Evolutionary conservation across 1,140 invertebrate species (phyloP).

Genomic region (Lepidurus packardi): DNA sequence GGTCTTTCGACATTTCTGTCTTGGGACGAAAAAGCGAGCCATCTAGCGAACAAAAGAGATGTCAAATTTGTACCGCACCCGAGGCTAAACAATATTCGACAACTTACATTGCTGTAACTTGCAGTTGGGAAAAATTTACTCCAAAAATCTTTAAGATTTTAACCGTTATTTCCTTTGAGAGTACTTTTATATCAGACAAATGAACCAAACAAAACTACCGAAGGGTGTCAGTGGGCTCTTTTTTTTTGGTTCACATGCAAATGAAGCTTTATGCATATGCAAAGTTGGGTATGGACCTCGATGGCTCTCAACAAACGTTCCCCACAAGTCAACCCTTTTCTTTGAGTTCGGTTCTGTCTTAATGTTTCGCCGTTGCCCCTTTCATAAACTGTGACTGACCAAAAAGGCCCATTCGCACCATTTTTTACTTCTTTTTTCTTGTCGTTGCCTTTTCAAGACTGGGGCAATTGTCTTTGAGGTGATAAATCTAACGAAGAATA

Average conservation of each 20-base stretch:
- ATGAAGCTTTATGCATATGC: constrained; percentile 10
- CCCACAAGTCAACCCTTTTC: neutral
- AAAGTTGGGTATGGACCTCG: constrained; percentile 11
- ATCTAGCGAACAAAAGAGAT: neutral
- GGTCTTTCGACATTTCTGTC: neutral
- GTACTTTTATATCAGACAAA: neutral
- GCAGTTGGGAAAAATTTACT: too few relatives aligned
- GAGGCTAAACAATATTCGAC: too few relatives aligned
- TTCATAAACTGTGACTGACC: neutral
- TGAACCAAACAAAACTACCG: neutral
- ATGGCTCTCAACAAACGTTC: neutral
- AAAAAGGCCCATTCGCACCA: constrained; percentile 8
- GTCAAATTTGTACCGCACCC: neutral
- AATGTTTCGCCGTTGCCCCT: neutral
- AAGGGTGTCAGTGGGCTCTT: neutral
- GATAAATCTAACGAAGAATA: neutral
- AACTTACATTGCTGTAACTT: too few relatives aligned
- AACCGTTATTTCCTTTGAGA: too few relatives aligned
- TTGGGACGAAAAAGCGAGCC: neutral
- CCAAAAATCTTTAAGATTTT: too few relatives aligned
- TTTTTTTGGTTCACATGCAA: neutral
- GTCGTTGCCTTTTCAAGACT: constrained; percentile 9
- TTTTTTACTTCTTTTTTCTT: neutral
- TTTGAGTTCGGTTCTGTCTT: neutral
- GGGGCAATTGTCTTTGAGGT: neutral